These are phyloP conservation scores for Syrphus vitripennis DNA, from an alignment of 2,888 invertebrate genomes.

Conservation along the genomic window DNA sequence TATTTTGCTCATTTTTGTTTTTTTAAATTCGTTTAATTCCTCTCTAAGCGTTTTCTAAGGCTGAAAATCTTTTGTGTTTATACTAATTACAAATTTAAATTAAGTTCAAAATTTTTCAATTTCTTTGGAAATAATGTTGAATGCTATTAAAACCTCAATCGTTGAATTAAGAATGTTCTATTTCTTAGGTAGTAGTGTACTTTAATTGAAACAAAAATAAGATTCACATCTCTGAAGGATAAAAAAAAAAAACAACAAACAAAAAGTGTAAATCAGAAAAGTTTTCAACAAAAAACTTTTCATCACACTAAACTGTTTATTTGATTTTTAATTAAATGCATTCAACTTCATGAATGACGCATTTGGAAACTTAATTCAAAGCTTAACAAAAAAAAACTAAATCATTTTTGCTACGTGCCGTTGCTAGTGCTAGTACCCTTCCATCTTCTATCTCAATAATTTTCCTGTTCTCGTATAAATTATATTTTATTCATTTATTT, in stretches of 20 bases:
- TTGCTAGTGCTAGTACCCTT: too few relatives aligned
- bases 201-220: background rate
- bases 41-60: too few relatives aligned
- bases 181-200: too few relatives aligned
- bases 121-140: too few relatives aligned
- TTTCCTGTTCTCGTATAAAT: slow-evolving; percentile 36
- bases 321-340: slow-evolving; percentile 54
- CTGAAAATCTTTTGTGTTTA: too few relatives aligned
- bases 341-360: slow-evolving; percentile 21
- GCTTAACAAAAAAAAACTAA: background rate
- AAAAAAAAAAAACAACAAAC: background rate
- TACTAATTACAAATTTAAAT: too few relatives aligned
- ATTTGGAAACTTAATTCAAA: background rate
- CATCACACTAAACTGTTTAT: slow-evolving; percentile 22
- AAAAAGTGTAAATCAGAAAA: background rate
- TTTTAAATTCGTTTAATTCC: too few relatives aligned
- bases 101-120: too few relatives aligned
- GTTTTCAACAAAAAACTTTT: background rate
- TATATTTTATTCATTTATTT: slow-evolving; percentile 64
- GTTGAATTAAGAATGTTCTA: too few relatives aligned
- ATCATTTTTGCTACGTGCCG: slow-evolving; percentile 42
- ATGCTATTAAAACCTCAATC: too few relatives aligned
- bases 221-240: background rate
- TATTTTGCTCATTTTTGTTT: too few relatives aligned
- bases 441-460: slow-evolving; percentile 27